Conservation (phyloP, 2,888 invertebrate species). For the Anoncus sp. region DNA sequence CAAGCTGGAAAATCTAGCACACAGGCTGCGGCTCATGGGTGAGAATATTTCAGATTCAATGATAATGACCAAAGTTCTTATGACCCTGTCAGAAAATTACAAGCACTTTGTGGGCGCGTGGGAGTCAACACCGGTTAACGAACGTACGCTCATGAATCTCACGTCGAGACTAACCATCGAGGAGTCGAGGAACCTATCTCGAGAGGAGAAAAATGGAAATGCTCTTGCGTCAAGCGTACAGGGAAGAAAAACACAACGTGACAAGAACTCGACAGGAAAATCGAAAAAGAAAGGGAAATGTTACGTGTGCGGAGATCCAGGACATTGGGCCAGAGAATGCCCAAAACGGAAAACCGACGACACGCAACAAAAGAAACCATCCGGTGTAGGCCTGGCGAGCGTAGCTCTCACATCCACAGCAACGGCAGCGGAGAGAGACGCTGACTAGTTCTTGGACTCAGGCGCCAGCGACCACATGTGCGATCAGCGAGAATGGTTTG, state of each 20-base stretch:
- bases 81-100: slow-evolving; percentile 62
- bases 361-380: neutral
- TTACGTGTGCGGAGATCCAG: slow-evolving; percentile 1
- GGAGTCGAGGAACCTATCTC: slow-evolving; percentile 6
- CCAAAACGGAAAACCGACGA: slow-evolving; percentile 1
- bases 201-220: slow-evolving; percentile 19
- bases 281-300: slow-evolving; percentile 57
- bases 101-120: slow-evolving; percentile 67
- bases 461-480: too few relatives aligned
- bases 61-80: slow-evolving; percentile 66
- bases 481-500: slow-evolving; percentile 49
- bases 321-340: slow-evolving; percentile 21
- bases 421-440: neutral
- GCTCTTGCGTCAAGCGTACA: neutral
- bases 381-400: neutral
- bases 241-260: neutral
- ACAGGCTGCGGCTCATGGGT: slow-evolving; percentile 61
- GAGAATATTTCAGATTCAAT: slow-evolving; percentile 63
- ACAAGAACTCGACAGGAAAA: slow-evolving; percentile 14
- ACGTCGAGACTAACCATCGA: slow-evolving; percentile 47
- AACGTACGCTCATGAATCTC: slow-evolving; percentile 59
- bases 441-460: slow-evolving; percentile 51
- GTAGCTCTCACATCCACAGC: slow-evolving; percentile 19
- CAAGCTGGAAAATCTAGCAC: slow-evolving; percentile 64
- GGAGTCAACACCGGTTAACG: slow-evolving; percentile 51